Evolutionary conservation across 2,113 vertebrate genomes (phyloP).

Genomic region (Lichenostomus cassidix): DNA sequence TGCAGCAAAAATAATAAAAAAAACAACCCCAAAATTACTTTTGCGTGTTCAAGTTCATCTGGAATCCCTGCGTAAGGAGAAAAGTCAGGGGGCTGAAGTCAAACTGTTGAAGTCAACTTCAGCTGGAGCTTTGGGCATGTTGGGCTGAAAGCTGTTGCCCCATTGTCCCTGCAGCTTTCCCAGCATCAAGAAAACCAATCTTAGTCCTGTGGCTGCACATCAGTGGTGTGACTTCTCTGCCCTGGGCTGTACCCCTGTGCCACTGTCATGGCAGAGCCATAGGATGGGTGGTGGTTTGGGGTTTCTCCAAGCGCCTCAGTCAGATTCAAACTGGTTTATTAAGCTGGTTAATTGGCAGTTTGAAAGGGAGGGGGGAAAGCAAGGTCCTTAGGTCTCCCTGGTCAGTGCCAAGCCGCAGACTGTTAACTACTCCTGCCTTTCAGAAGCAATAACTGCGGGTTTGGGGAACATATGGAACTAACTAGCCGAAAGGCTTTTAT

Average conservation of each 20-base stretch:
- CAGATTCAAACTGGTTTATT: slow-evolving; percentile 45
- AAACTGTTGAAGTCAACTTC: neutral
- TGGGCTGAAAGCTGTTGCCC: neutral
- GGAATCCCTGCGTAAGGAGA: neutral
- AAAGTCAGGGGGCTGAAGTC: neutral
- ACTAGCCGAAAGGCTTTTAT: slow-evolving; percentile 70
- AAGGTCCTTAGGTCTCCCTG: slow-evolving; percentile 56
- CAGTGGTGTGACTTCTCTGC: neutral
- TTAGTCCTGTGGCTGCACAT: neutral
- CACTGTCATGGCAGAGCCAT: rapidly evolving
- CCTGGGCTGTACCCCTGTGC: neutral
- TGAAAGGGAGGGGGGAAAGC: neutral
- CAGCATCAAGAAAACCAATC: neutral
- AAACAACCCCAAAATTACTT: neutral
- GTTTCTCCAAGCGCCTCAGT: neutral
- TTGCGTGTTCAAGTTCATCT: neutral
- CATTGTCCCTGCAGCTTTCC: neutral
- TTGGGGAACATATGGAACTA: slow-evolving; percentile 73
- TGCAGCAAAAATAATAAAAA: neutral
- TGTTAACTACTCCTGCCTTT: slow-evolving; percentile 73
- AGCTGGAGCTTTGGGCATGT: neutral
- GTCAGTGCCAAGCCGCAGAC: slow-evolving; percentile 70
- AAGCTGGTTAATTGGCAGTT: slow-evolving; percentile 57
- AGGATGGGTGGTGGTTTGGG: neutral
- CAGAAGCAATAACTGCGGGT: slow-evolving; percentile 68